Conservation (phyloP, 2,113 vertebrate genomes). For the Todiramphus chloris region DNA sequence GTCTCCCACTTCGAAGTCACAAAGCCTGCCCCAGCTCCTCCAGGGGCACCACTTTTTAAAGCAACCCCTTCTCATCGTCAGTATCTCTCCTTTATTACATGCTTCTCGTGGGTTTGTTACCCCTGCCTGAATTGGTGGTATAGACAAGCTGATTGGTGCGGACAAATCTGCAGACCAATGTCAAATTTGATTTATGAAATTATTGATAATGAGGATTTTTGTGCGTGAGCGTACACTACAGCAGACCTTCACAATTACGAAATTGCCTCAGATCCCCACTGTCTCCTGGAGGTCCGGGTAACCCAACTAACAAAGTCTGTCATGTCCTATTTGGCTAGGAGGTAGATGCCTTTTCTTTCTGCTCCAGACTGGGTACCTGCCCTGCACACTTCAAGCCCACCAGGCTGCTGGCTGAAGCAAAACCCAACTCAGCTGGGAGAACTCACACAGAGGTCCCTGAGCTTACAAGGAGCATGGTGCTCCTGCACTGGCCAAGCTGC, state of each 20-base stretch:
- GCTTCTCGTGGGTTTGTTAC: not conserved
- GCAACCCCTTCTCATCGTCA: not conserved
- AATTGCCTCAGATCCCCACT: not conserved
- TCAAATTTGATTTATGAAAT: not conserved
- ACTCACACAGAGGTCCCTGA: not conserved
- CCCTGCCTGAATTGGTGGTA: not conserved
- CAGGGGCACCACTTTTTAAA: not conserved
- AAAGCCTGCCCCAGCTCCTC: constrained; percentile 9
- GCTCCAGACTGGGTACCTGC: not conserved
- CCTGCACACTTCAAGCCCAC: not conserved
- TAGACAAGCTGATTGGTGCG: not conserved
- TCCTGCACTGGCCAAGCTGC: not conserved
- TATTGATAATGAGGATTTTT: not conserved
- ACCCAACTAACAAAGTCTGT: not conserved
- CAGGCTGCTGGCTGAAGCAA: not conserved
- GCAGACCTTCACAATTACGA: not conserved
- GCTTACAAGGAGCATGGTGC: not conserved
- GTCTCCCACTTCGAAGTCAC: not conserved
- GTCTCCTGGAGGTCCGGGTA: not conserved
- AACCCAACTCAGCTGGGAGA: not conserved
- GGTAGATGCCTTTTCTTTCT: not conserved
- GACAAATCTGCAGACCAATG: not conserved
- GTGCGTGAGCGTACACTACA: not conserved
- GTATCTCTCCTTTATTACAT: not conserved
- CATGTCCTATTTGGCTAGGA: not conserved